phyloP scores from a whole-genome alignment of 2,888 invertebrate species.

The Eudemis profundana region DNA sequence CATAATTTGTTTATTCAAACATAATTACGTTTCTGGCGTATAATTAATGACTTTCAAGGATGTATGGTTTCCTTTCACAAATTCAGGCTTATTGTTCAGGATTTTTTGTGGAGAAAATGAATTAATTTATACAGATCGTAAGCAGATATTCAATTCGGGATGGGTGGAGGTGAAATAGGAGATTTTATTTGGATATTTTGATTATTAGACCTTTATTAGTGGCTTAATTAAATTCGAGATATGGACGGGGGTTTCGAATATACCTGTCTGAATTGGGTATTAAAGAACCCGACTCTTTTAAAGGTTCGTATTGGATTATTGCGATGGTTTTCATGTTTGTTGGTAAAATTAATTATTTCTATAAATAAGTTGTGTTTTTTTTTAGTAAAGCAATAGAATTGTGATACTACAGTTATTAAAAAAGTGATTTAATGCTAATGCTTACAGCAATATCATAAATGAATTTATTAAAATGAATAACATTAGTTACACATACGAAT shows the following conservation, averaged over 20 bases:
- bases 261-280: conserved; percentile 12
- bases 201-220: conserved; percentile 52
- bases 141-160: conserved; percentile 68
- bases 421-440: too few species aligned
- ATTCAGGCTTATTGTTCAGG: conserved; percentile 67
- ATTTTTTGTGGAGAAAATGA: conserved; percentile 70
- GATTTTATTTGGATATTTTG: conserved; percentile 50
- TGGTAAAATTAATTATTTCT: background rate
- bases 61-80: conserved; percentile 69
- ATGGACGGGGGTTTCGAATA: conserved; percentile 15
- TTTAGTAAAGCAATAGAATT: too few species aligned
- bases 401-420: too few species aligned
- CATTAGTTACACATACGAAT: too few species aligned
- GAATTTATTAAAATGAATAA: too few species aligned
- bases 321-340: background rate
- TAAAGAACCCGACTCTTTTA: conserved; percentile 9
- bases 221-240: conserved; percentile 37
- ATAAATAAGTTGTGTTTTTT: too few species aligned
- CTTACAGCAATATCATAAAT: too few species aligned
- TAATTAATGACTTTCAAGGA: conserved; percentile 71
- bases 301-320: background rate
- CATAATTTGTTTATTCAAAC: conserved; percentile 27
- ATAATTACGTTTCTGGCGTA: conserved; percentile 51
- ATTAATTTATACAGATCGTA: conserved; percentile 78
- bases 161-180: conserved; percentile 50